Percentiles rank a stretch among this genome's conserved stretches.
Evolutionary conservation across 2,797 vertebrate species (phyloP).

Genomic region (Lutjanus argentimaculatus): DNA sequence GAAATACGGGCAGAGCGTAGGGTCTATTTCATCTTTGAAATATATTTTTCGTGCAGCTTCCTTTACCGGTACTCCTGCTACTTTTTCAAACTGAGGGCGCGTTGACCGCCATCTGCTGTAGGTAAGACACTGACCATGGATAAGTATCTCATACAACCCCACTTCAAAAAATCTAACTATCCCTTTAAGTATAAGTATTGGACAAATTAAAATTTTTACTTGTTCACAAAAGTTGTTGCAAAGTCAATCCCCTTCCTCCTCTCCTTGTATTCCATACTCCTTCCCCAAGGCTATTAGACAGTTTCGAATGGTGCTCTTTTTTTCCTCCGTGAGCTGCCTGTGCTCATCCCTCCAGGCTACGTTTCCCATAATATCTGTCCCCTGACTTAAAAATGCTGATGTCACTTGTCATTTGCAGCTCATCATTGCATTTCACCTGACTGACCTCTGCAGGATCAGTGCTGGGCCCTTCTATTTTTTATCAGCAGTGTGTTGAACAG

Average conservation of each 20-base stretch:
- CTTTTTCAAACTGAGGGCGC: too few relatives aligned
- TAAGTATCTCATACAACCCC: too few relatives aligned
- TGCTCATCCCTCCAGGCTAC: not conserved
- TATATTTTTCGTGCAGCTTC: too few relatives aligned
- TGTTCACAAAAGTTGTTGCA: not conserved
- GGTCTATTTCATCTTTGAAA: too few relatives aligned
- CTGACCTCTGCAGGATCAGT: slow-evolving; percentile 7
- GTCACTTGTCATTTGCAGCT: not conserved
- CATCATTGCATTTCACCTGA: not conserved
- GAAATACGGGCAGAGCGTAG: too few relatives aligned
- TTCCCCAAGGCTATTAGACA: not conserved
- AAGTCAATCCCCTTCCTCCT: not conserved
- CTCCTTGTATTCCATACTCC: not conserved
- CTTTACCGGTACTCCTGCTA: too few relatives aligned
- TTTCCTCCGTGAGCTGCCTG: not conserved
- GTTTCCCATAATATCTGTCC: not conserved
- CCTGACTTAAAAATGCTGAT: not conserved
- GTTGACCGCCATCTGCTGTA: too few relatives aligned
- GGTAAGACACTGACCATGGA: too few relatives aligned
- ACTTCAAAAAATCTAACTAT: too few relatives aligned
- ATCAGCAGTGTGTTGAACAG: not conserved
- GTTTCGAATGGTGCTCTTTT: not conserved
- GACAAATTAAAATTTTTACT: not conserved
- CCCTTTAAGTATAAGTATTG: not conserved
- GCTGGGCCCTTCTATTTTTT: not conserved